phyloP scores from a whole-genome alignment of 1,140 invertebrate species.

The Drosophila melanogaster region Release_6_plus_ISO1_MT NT_033779.5:13215501-13216000 shows the following conservation, averaged over 20 bases:
- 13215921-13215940: conserved; percentile 87
- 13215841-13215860: conserved; percentile 85
- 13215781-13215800: conserved; percentile 14
- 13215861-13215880: conserved; percentile 87
- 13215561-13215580: no score
- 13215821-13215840: conserved; percentile 35
- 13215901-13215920: conserved; percentile 87
- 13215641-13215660: neutral
- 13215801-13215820: neutral
- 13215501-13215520: no score
- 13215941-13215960: conserved; percentile 51
- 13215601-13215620: no score
- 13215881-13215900: conserved; percentile 89
- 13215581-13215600: no score
- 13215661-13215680: neutral
- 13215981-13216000: conserved; percentile 63
- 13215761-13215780: conserved; percentile 12
- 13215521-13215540: no score
- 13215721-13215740: neutral
- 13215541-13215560: no score
- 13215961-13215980: conserved; percentile 65
- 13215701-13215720: conserved; percentile 26
- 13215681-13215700: neutral
- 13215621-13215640: neutral
- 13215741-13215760: neutral